phyloP scores from a whole-genome alignment of 2,113 vertebrate species.

The Eleginops maclovinus region DNA sequence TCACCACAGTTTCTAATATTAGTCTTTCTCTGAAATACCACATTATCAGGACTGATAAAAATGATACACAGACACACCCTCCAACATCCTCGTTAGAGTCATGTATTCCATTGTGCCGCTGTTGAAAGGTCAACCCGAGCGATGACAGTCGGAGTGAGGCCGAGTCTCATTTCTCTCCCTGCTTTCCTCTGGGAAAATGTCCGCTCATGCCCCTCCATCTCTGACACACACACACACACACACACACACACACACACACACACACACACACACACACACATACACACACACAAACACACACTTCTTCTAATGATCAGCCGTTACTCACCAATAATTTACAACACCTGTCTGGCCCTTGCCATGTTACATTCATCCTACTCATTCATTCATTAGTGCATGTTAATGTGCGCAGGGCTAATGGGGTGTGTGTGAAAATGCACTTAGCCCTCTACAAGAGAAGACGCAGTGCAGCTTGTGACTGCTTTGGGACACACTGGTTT shows the following conservation, averaged over 20 bases:
- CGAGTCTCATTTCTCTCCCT: conserved; percentile 32
- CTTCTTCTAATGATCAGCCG: conserved; percentile 26
- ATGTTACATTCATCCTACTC: conserved; percentile 50
- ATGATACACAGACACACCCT: conserved; percentile 25
- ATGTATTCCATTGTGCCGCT: conserved; percentile 49
- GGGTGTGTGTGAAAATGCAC: conserved; percentile 49
- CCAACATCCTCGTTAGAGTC: conserved; percentile 64
- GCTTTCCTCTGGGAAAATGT: conserved; percentile 20
- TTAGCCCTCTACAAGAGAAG: conserved; percentile 29
- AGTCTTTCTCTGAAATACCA: conserved; percentile 42
- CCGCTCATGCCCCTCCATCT: not conserved
- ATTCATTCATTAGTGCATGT: conserved; percentile 54
- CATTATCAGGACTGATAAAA: conserved; percentile 38
- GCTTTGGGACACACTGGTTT: conserved; percentile 7
- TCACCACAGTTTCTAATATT: conserved; percentile 19
- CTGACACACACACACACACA: not conserved
- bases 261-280: not conserved
- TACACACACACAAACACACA: not conserved
- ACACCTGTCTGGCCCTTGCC: conserved; percentile 49
- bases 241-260: not conserved
- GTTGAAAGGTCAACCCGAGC: conserved; percentile 59
- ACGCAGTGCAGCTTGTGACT: conserved; percentile 39
- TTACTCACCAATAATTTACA: conserved; percentile 34
- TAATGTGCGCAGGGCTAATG: conserved; percentile 57
- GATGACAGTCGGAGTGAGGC: conserved; percentile 44